Percentiles rank a stretch among this genome's conserved stretches.
Conservation (phyloP, 1,140 invertebrate genomes). For the Brachionus asplanchnoidis region DNA sequence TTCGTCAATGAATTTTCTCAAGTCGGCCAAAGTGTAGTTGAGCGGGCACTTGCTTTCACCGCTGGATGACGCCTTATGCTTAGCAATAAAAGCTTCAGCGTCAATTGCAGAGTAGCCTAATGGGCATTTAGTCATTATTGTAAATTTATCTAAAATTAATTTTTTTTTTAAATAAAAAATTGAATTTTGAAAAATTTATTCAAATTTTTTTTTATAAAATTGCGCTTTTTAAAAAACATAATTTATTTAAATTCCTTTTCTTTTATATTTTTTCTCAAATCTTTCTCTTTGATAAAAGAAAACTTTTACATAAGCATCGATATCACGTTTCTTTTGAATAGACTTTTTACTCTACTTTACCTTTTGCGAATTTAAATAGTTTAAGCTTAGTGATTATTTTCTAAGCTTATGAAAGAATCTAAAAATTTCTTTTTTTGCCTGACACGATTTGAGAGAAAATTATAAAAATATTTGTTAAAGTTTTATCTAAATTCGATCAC, state of each 20-base stretch:
- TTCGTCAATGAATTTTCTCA: conserved; percentile 1
- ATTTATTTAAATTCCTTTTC: background rate
- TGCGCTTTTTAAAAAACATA: background rate
- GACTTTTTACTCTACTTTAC: too few relatives aligned
- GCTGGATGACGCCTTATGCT: background rate
- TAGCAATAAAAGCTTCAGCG: background rate
- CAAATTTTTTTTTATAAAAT: background rate
- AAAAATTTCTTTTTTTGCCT: too few relatives aligned
- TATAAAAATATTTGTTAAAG: too few relatives aligned
- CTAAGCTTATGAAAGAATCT: too few relatives aligned
- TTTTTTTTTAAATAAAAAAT: background rate
- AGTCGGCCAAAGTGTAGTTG: background rate
- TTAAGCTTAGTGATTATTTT: too few relatives aligned
- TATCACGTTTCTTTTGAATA: too few relatives aligned
- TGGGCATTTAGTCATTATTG: background rate
- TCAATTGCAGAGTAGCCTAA: background rate
- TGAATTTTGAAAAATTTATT: background rate
- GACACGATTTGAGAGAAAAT: too few relatives aligned
- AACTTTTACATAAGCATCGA: too few relatives aligned
- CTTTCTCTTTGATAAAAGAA: too few relatives aligned
- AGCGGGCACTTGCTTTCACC: background rate
- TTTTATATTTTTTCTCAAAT: background rate
- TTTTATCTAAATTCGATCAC: too few relatives aligned
- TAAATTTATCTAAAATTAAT: background rate
- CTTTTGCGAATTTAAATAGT: too few relatives aligned